Conservation (phyloP, 2,888 invertebrate species). For the Nephrotoma guestfalica region DNA sequence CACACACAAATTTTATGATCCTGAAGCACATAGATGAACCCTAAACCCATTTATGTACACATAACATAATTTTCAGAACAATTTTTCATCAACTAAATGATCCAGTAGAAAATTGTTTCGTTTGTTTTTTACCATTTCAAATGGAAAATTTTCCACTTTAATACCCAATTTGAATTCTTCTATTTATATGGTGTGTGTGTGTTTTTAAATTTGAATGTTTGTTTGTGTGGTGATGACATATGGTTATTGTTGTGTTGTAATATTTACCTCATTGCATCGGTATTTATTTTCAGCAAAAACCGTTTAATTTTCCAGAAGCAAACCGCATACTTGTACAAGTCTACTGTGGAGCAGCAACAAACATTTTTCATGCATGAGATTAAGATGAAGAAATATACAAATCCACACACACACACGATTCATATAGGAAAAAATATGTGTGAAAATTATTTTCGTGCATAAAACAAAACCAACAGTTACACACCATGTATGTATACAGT, state of each 20-base stretch:
- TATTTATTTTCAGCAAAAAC: background rate
- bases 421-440: background rate
- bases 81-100: background rate
- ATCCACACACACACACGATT: background rate
- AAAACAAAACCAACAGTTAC: too few relatives aligned
- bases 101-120: background rate
- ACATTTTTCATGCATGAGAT: background rate
- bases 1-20: background rate
- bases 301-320: background rate
- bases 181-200: background rate
- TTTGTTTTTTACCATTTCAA: background rate
- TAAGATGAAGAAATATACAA: background rate
- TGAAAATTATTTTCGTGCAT: background rate
- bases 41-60: background rate
- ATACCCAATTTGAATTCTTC: background rate
- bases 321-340: too few relatives aligned
- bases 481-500: background rate
- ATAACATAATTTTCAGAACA: background rate
- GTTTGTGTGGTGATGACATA: background rate
- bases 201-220: background rate
- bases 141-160: background rate
- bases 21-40: background rate
- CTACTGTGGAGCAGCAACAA: background rate
- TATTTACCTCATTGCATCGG: background rate
- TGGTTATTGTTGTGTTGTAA: background rate